Base-by-base conservation (phyloP, 2,797 vertebrate species). In the Neopelma chrysocephalum region DNA sequence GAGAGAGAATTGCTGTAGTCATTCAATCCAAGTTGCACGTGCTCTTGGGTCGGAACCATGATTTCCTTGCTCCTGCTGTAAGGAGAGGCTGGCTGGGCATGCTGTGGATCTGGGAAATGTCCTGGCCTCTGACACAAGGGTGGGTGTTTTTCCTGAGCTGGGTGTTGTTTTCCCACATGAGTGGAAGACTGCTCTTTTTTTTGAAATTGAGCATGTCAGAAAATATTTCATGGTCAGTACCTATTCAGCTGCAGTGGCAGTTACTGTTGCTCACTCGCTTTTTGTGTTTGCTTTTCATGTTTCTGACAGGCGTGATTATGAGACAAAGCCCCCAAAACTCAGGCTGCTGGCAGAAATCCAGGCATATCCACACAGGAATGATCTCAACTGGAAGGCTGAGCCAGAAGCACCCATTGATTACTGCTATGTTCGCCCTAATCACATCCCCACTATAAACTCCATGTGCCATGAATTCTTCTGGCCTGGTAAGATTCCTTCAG, bases 401-500 rank as follows among this genome's bases (percentile, higher is more conserved):
- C 96, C 98, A 3, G 98, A 98, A 9, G 98, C 98, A 26, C 98
- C 99, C 69, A 97, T 99, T 11, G 99, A 99, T 97, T 99, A 99
- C 97, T 99, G 99, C 98, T 99, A 99, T 0, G 99, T 99, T 51
- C 98, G 98, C 6, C 99, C 99, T 8, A 99, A 98, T 97, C 99
- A 99, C 98, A 99, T 99, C 93, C 99, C 99, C 38, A 99, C 99
- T 0, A 98, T 99, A 97, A 99, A 99, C 96, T 98, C 99, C 51
- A 99, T 99, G 98, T 99, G 99, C 96, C 99, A 99, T 1, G 98
- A 99, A 88, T 98, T 99, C 98, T 99, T 99, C 98, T 99, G 99
- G 99, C 99, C 99, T 92, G 99, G 99, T 99, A 98, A 95, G 96
- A 94, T 86, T 90, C 77, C 45, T 81, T 72, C 38, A 23, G 79